Evolutionary conservation across 2,888 invertebrate species (phyloP), one percentile per base, ranked within the genome.

Genomic region (Drosophila mulleri): DNA sequence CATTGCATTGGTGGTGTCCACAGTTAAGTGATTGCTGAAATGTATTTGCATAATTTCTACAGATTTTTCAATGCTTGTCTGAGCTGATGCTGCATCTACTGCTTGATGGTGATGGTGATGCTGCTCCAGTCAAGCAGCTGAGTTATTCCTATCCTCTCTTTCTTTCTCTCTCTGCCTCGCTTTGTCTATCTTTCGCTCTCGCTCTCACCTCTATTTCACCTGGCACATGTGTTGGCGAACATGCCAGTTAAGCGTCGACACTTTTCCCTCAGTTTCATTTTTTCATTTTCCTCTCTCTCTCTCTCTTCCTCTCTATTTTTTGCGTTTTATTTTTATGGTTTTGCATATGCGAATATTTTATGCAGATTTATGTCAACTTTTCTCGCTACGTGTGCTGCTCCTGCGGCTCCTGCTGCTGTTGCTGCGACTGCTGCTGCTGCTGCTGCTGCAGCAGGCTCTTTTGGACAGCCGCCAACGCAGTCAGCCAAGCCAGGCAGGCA

Each of bases 301-400:
- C 7, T 65, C 11, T 20, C 16, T 52, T n/a, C n/a, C 41, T 37
- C 41, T 42, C n/a, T 53, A 9, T 65, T 35, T 77, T 61, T 54
- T 41, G 32, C 23, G n/a, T 77, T 67, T 70, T 44, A 63, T 67
- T 78, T 85, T 83, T 72, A 57, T n/a, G 53, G 42, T 75, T 80
- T 88, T 83, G 87, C 83, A 86, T 89, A 89, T 89, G 86, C 75
- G 88, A 88, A 85, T 85, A 89, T 85, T 88, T 85, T 89, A 85
- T 85, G 85, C 90, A 85, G 85, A 89, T 85, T 85, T 88, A 89
- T 88, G 85, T 89, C 85, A 89, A 89, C 80, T 88, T 90, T 78
- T 63, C 65, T 72, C 50, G 82, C 70, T 75, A 70, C 81, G 89
- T 83, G 87, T 77, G 67, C 85, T 75, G 26, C 26, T 26, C 26